Conservation (phyloP, 1,140 invertebrate genomes). For the Limonius californicus region DNA sequence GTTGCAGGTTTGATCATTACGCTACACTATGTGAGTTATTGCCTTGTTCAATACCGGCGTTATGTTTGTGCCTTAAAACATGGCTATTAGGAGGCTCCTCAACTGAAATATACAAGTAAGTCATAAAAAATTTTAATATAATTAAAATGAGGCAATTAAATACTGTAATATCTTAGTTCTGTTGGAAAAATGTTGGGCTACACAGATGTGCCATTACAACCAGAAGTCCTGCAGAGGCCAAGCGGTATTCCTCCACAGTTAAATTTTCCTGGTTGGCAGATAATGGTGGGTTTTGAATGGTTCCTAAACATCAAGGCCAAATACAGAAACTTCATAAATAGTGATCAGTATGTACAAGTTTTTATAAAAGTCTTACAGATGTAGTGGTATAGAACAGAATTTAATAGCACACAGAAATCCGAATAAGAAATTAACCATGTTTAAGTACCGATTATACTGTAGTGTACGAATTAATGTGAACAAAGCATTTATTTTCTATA, state of each 20-base stretch:
- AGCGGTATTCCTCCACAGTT: constrained; percentile 51
- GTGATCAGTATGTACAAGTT: constrained; percentile 57
- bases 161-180: constrained; percentile 30
- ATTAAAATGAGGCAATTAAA: too few species aligned
- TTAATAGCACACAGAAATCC: too few species aligned
- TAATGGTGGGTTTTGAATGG: constrained; percentile 56
- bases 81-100: constrained; percentile 53
- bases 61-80: constrained; percentile 57
- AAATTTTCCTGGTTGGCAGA: constrained; percentile 59
- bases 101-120: constrained; percentile 49
- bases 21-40: constrained; percentile 84
- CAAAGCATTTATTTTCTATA: too few species aligned
- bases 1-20: constrained; percentile 84
- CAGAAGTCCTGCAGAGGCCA: constrained; percentile 48
- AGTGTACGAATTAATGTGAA: too few species aligned
- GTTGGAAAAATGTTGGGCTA: constrained; percentile 53
- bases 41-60: constrained; percentile 68
- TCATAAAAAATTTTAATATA: constrained; percentile 4
- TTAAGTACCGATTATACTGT: too few species aligned
- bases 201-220: constrained; percentile 46
- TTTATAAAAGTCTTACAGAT: too few species aligned
- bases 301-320: constrained; percentile 56
- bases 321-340: constrained; percentile 53
- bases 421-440: too few species aligned
- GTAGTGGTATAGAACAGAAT: too few species aligned